Percentiles rank a stretch among this genome's conserved stretches.
phyloP scores from a whole-genome alignment of 2,797 vertebrate genomes.

The Brotogeris chrysoptera region DNA sequence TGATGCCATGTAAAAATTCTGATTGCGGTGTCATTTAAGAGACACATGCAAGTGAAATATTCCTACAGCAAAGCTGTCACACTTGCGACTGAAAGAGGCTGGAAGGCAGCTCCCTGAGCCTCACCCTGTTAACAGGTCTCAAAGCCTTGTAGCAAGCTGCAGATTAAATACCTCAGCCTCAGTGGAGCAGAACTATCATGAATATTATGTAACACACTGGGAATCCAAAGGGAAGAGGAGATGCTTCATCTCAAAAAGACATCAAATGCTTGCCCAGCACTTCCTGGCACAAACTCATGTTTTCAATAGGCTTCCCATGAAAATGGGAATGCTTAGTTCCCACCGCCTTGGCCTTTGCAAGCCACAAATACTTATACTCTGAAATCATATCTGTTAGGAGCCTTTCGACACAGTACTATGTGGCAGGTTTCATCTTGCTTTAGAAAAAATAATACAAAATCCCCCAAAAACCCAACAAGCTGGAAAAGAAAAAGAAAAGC shows the following conservation, averaged over 20 bases:
- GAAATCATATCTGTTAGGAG: background rate
- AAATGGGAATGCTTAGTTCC: background rate
- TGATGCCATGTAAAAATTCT: background rate
- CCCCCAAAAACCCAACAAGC: background rate
- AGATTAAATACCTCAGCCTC: constrained; percentile 2
- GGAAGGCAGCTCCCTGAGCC: background rate
- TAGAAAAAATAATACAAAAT: background rate
- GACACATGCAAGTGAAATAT: background rate
- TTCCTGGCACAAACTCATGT: background rate
- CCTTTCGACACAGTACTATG: background rate
- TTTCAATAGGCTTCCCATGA: background rate
- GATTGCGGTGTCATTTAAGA: background rate
- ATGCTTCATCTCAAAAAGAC: background rate
- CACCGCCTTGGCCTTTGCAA: background rate
- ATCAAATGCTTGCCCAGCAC: background rate
- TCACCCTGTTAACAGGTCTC: background rate
- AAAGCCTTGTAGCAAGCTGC: background rate
- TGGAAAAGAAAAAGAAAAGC: background rate
- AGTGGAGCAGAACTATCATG: background rate
- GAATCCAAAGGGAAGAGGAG: background rate
- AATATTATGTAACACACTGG: background rate
- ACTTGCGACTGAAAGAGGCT: background rate
- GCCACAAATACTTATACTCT: background rate
- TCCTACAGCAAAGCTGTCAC: background rate
- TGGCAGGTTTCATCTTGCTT: background rate